Evolutionary conservation across 2,113 vertebrate genomes (phyloP), one percentile per base, ranked within the genome.

Genomic region (Oophaga pumilio): DNA sequence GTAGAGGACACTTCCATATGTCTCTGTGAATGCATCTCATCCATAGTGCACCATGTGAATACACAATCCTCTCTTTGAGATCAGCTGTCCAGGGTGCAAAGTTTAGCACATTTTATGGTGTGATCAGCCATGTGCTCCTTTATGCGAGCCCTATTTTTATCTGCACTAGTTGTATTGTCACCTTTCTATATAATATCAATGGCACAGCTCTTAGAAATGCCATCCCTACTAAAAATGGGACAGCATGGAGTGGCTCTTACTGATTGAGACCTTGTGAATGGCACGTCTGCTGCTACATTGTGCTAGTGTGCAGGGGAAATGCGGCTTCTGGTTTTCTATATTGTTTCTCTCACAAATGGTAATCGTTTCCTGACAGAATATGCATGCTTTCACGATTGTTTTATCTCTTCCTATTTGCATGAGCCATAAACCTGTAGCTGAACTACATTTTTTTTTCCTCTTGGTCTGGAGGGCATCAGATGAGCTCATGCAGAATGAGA

Each of bases 391-490:
- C 43, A 50, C 66, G n/a, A 64, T 84, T 81, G 68, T 85, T 82
- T 86, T 90, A 88, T 52, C 68, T 81, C 53, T 88, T 88, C 88
- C 76, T 85, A 71, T 90, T 87, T 90, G 87, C 78, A 87, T 59
- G 57, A 78, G 78, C 20, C 78, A 76, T 87, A 64, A 64, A 87
- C 86, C 85, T 64, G 57, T 43, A 33, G 69, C 86, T 64, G 79
- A 74, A 88, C 79, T 60, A 80, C 57, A 52, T 33, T 64, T 56
- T 22, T 84, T 73, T 62, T 49, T 22, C 20, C 76, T 62, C 82
- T 52, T 76, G 68, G 22, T 71, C 86, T 71, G 50, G 33, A 87
- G 78, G 86, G 86, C 89, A 88, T 50, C 77, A 76, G 53, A 85
- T 26, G 53, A 84, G 50, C 88, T 88, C 90, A 89, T 60, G 81